Evolutionary conservation across 2,888 invertebrate species (phyloP), one percentile per base, ranked within the genome.

Genomic region (Netelia fuscicornis): DNA sequence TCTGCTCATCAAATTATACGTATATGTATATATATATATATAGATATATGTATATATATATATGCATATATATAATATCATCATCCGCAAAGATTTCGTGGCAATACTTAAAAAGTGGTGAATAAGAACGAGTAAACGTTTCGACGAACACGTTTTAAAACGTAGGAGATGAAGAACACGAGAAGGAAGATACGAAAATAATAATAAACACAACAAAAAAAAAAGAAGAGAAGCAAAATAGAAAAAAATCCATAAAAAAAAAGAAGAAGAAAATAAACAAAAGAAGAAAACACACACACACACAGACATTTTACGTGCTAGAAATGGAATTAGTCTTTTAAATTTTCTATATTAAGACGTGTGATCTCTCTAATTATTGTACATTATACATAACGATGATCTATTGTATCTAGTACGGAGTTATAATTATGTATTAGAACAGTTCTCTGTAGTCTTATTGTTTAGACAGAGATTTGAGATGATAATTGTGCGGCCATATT

Each of bases 351-450:
- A 92, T 92, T 93, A 93, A 93, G 92, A 93, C 93, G 93, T 93
- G 93, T 93, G 93, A 93, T 93, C 93, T 93, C 93, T 93, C 93
- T 93, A 92, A 93, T 93, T 93, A 93, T 91, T 93, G 93, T 93
- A 93, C 90, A 91, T 91, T 90, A 82, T 79, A 86, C 65, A 84
- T 82, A 75, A 79, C 85, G 83, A 88, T 87, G 81, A 88, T 88
- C 85, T 87, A 92, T 91, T 89, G 90, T 90, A 92, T 89, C 89
- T 91, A 92, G 91, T 89, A 91, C 88, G 90, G 91, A 87, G 89
- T 89, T 88, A 88, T 88, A 89, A 90, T 91, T 90, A 90, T 90
- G 89, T 89, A 90, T 90, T 91, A 91, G 90, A 89, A 84, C 44
- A 80, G 88, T 89, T 88, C 87, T 88, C 88, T 87, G 81, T 87